These are phyloP conservation scores for Coptodon bakossiorum DNA, from an alignment of 2,113 vertebrate genomes.

Conservation along the genomic window DNA sequence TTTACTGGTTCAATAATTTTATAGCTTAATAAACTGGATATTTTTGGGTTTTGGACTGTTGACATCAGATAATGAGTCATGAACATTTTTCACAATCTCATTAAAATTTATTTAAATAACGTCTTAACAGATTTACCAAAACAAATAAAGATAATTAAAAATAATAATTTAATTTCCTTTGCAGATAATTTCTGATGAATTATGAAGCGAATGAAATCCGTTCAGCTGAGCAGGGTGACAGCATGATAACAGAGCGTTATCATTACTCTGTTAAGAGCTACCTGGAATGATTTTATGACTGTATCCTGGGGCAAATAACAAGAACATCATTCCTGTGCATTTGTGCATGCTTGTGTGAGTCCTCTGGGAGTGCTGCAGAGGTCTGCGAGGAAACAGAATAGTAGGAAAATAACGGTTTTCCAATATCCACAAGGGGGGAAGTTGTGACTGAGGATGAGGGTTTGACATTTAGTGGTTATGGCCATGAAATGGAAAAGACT, in stretches of 20 bases:
- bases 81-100: not conserved
- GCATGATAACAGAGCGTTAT: not conserved
- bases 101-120: not conserved
- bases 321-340: not conserved
- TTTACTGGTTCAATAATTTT: not conserved
- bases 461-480: not conserved
- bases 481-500: not conserved
- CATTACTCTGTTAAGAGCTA: not conserved
- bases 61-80: not conserved
- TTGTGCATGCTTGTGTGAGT: not conserved
- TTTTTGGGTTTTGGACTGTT: not conserved
- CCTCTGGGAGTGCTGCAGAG: not conserved
- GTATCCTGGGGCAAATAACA: not conserved
- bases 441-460: not conserved
- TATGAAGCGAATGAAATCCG: rapidly evolving
- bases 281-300: not conserved
- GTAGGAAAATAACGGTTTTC: not conserved
- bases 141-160: not conserved
- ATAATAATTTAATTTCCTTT: not conserved
- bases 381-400: not conserved
- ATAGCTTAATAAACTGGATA: not conserved
- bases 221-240: not conserved
- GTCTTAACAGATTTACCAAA: not conserved
- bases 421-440: not conserved
- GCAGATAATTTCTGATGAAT: not conserved